Conservation (phyloP, 1,140 invertebrate genomes). For the Panagrolaimus sp. region DNA sequence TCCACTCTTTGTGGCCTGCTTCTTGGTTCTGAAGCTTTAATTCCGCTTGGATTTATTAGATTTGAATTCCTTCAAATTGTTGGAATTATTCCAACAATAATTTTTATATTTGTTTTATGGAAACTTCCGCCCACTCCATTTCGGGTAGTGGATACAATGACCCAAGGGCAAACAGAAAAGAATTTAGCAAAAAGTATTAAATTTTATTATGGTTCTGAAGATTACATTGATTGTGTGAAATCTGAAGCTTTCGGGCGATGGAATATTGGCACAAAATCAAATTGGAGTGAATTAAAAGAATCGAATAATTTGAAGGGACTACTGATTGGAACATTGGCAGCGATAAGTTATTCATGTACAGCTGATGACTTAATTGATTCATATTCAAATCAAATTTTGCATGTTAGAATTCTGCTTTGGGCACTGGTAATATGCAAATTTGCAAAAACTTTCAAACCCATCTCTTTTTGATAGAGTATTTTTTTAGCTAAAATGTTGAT, state of each 20-base stretch:
- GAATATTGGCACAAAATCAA: not conserved
- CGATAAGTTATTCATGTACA: conserved; percentile 40
- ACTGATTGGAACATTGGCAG: conserved; percentile 19
- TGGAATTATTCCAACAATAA: conserved; percentile 16
- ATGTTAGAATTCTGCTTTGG: conserved; percentile 20
- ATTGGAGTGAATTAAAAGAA: not conserved
- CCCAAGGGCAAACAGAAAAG: not conserved
- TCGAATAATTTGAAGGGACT: conserved; percentile 17
- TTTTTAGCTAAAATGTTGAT: no score
- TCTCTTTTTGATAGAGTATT: no score
- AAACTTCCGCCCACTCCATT: conserved; percentile 11
- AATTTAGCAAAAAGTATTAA: not conserved
- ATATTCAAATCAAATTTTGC: conserved; percentile 40
- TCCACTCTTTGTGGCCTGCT: conserved; percentile 20
- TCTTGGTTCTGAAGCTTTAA: conserved; percentile 17
- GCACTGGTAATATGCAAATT: no score
- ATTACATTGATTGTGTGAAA: not conserved
- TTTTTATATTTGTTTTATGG: conserved; percentile 15
- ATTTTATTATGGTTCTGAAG: conserved; percentile 13
- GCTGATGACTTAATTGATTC: conserved; percentile 43
- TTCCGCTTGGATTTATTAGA: not conserved
- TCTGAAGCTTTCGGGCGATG: not conserved
- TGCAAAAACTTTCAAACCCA: no score
- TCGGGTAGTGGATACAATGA: conserved; percentile 4
- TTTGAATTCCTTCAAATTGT: conserved; percentile 23